Percentiles rank a stretch among this genome's conserved stretches.
These are phyloP conservation scores for Leuctra nigra DNA, from an alignment of 2,888 invertebrate genomes.

Conservation along the genomic window DNA sequence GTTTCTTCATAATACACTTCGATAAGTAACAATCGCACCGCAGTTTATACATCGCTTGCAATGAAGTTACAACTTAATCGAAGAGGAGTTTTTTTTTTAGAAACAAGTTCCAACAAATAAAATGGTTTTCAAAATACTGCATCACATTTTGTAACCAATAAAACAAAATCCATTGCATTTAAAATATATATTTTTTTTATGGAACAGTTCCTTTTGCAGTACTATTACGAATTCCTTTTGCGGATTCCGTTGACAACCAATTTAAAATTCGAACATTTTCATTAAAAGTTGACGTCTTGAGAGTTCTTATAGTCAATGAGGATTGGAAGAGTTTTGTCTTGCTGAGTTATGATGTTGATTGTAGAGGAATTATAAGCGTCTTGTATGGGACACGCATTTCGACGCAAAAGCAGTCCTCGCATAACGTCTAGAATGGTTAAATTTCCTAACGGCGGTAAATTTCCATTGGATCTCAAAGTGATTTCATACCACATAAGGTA, in stretches of 20 bases:
- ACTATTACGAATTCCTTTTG: constrained; percentile 8
- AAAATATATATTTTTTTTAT: constrained; percentile 1
- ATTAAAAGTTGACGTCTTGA: constrained; percentile 6
- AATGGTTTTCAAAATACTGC: constrained; percentile 2
- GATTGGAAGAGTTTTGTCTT: neutral
- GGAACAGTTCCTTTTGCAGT: neutral
- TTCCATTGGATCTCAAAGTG: too few species aligned
- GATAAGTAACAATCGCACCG: neutral
- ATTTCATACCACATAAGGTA: too few species aligned
- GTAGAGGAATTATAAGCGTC: neutral
- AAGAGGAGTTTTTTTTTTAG: neutral
- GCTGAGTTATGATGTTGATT: constrained; percentile 6
- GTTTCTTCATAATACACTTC: too few species aligned
- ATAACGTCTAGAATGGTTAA: too few species aligned
- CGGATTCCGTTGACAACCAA: constrained; percentile 8
- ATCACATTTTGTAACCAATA: neutral
- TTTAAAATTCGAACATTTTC: constrained; percentile 17
- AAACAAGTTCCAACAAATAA: neutral
- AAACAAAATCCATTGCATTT: neutral
- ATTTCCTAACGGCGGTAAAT: too few species aligned
- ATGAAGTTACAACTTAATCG: neutral
- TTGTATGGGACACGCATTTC: neutral
- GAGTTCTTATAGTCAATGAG: neutral
- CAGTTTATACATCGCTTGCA: neutral
- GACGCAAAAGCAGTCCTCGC: too few species aligned